A percentile compares a stretch with the other conserved stretches of the same genome.
phyloP scores from a whole-genome alignment of 2,888 invertebrate species.

The Mesochorus sp. region DNA sequence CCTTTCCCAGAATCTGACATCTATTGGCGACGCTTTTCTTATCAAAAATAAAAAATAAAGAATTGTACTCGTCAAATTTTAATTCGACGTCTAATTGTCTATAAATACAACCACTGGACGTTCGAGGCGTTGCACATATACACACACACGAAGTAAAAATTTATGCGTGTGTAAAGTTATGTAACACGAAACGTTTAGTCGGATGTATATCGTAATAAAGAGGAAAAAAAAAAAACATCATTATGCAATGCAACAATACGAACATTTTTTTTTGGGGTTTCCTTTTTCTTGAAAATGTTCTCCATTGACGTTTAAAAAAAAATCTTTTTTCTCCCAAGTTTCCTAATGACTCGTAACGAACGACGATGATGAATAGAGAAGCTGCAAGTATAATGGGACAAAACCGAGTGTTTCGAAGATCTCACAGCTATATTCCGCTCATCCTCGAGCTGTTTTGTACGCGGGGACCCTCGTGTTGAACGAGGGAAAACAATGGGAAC shows the following conservation, averaged over 20 bases:
- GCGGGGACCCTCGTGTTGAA: background rate
- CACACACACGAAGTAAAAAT: conserved; percentile 35
- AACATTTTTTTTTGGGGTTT: no score
- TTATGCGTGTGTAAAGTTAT: background rate
- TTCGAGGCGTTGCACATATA: conserved; percentile 38
- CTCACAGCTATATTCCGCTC: no score
- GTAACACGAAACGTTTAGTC: conserved; percentile 36
- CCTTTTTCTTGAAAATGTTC: no score
- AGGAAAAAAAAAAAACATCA: conserved; percentile 14
- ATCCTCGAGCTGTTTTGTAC: background rate
- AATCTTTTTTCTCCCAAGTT: no score
- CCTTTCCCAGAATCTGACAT: background rate
- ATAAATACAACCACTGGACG: conserved; percentile 49
- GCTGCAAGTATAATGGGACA: no score
- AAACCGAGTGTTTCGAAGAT: no score
- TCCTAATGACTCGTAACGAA: no score
- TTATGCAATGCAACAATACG: no score
- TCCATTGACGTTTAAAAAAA: no score
- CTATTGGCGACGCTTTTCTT: conserved; percentile 23
- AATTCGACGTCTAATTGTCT: conserved; percentile 54
- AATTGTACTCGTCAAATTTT: conserved; percentile 13
- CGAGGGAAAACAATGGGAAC: conserved; percentile 35
- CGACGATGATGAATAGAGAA: no score
- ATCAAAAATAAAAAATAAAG: conserved; percentile 3
- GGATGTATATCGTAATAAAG: conserved; percentile 54